Evolutionary conservation across 2,797 vertebrate species (phyloP), one percentile per base, ranked within the genome.

Genomic region (Halcyon smyrnensis): DNA sequence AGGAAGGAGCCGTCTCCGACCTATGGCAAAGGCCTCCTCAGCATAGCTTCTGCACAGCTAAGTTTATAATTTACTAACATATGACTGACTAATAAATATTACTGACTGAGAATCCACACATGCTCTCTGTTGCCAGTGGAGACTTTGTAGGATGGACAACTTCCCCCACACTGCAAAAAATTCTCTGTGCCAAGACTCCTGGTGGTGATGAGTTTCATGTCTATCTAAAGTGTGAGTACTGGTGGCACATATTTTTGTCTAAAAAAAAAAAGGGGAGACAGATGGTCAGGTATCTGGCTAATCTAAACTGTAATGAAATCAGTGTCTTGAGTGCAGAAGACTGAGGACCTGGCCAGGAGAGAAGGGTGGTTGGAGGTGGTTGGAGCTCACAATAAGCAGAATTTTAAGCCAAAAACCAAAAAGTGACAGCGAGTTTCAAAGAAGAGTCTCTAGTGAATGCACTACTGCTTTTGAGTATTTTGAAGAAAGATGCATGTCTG

Each of bases 81-180:
- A 20, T 6, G 36, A 36, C 36, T 36, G 36, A 36, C 36, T 8
- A 36, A 36, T 36, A 36, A 36, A 36, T 36, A 36, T 36, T 36
- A 36, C 37, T 19, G 4, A 11, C 21, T 46, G 19, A n/a, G 59
- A 67, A 67, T 8, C 48, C 57, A 64, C 4, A 59, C 34, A 9
- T 9, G 36, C 5, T 41, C 83, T 74, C 30, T 86, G 41, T 71
- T 24, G 23, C 17, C 62, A 45, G 10, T n/a, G 14, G 57, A 75
- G 51, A 37, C 14, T 80, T 41, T 45, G 28, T 17, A 39, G 17
- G 7, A 25, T 9, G 20, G 17, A 36, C 10, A 84, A 83, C 18
- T 0, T 1, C 8, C 4, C 23, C 1, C 9, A 23, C 14, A 17
- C 1, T 8, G 32, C 23, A 51, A 64, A 57, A 57, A 62, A 62